Percentiles rank a stretch among this genome's conserved stretches.
Conservation (phyloP, 2,113 vertebrate genomes). For the Corynorhinus townsendii region DNA sequence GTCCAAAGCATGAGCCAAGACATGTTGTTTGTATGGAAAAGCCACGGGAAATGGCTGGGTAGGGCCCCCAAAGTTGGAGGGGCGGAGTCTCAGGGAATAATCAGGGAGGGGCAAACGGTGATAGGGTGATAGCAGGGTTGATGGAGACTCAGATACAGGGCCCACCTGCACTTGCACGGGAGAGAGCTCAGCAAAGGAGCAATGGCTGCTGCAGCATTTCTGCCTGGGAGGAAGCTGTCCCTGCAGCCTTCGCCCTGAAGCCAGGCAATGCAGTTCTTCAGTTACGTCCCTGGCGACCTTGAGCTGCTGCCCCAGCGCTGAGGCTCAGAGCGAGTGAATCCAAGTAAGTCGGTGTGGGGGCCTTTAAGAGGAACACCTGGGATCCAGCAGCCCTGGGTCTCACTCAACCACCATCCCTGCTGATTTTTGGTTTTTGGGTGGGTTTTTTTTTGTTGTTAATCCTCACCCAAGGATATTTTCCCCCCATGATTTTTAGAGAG, state of each 20-base stretch:
- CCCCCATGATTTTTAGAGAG: too few species aligned
- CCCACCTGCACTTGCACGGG: neutral
- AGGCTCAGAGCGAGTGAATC: neutral
- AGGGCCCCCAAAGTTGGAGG: neutral
- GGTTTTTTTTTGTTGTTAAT: too few species aligned
- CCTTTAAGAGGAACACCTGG: neutral
- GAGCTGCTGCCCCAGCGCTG: neutral
- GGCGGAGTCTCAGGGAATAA: neutral
- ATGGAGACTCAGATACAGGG: neutral
- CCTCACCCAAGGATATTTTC: too few species aligned
- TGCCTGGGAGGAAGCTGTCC: neutral
- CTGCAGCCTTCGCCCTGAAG: neutral
- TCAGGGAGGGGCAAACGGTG: neutral
- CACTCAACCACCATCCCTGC: neutral
- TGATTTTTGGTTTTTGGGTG: neutral
- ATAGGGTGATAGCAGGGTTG: neutral
- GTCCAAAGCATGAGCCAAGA: neutral
- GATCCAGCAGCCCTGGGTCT: neutral
- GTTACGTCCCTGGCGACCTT: neutral
- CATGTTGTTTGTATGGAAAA: neutral
- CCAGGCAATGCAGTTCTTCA: neutral
- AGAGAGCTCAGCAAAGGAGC: neutral
- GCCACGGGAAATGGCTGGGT: neutral
- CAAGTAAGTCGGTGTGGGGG: neutral
- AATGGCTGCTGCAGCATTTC: neutral